These are phyloP conservation scores for Hyaena hyaena DNA, from an alignment of 2,113 vertebrate genomes.

Conservation along the genomic window DNA sequence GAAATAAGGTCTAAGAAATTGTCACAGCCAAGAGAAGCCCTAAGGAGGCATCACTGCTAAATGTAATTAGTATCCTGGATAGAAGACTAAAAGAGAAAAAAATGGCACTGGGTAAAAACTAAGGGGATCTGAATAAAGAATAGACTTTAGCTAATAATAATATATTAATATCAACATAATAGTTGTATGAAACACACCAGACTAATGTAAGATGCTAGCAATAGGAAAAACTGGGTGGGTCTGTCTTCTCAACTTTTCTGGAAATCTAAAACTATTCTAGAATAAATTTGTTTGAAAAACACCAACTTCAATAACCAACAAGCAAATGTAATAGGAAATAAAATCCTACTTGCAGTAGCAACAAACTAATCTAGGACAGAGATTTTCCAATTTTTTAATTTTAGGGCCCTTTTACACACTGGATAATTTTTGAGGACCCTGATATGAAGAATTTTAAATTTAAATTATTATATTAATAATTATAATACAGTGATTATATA, in stretches of 20 bases:
- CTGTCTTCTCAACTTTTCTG: neutral
- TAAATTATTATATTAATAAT: neutral
- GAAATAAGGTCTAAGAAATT: too few species aligned
- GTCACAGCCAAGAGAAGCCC: too few species aligned
- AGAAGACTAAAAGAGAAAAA: neutral
- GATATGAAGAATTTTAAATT: neutral
- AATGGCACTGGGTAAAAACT: neutral
- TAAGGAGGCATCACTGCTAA: neutral
- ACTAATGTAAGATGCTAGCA: neutral
- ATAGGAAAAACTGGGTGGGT: neutral
- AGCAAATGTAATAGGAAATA: neutral
- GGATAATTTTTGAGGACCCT: neutral
- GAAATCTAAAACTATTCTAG: neutral
- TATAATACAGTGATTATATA: neutral
- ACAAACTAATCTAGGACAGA: neutral
- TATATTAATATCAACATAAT: neutral
- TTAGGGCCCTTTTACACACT: neutral
- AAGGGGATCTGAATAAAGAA: neutral
- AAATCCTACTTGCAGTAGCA: neutral
- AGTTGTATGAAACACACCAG: neutral
- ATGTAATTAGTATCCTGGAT: neutral
- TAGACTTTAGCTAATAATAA: neutral
- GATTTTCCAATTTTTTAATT: neutral
- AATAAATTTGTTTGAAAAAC: neutral
- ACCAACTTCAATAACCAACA: neutral